Evolutionary conservation across 2,797 vertebrate genomes (phyloP).

Genomic region (Geotria australis): DNA sequence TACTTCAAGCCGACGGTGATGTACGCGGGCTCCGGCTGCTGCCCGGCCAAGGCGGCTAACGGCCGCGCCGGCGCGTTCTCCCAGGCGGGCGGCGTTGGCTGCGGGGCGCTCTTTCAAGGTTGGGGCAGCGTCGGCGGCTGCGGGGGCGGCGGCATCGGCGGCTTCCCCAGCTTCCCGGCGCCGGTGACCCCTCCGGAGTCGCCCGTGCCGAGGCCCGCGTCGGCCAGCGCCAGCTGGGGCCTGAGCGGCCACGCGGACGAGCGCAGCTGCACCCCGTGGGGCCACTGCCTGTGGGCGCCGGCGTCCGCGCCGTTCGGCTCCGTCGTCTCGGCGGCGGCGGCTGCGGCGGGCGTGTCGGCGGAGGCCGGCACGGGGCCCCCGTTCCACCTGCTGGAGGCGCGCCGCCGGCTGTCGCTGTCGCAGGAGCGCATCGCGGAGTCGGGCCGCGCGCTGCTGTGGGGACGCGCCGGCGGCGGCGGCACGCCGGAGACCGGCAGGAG

Average conservation of each 20-base stretch:
- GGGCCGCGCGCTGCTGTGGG: constrained; percentile 7
- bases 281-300: background rate
- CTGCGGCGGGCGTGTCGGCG: no score
- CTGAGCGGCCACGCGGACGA: constrained; percentile 18
- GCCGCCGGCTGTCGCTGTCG: constrained; percentile 19
- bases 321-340: background rate
- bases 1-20: constrained; percentile 6
- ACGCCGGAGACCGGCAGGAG: constrained; percentile 16
- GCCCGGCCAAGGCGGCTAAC: no score
- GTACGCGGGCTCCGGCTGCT: constrained; percentile 7
- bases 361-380: constrained; percentile 5
- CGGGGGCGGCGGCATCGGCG: constrained; percentile 7
- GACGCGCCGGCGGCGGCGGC: constrained; percentile 8
- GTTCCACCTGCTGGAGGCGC: constrained; percentile 9
- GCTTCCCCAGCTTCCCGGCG: constrained; percentile 9
- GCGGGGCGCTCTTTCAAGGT: no score
- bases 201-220: constrained; percentile 14
- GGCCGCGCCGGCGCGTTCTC: no score
- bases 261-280: constrained; percentile 11
- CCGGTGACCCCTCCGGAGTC: constrained; percentile 17
- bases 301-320: background rate
- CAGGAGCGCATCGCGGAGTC: constrained; percentile 20
- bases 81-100: no score
- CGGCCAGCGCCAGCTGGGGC: constrained; percentile 9
- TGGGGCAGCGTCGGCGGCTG: constrained; percentile 5